Evolutionary conservation across 2,113 vertebrate genomes (phyloP).

Genomic region (Nibea coibor): DNA sequence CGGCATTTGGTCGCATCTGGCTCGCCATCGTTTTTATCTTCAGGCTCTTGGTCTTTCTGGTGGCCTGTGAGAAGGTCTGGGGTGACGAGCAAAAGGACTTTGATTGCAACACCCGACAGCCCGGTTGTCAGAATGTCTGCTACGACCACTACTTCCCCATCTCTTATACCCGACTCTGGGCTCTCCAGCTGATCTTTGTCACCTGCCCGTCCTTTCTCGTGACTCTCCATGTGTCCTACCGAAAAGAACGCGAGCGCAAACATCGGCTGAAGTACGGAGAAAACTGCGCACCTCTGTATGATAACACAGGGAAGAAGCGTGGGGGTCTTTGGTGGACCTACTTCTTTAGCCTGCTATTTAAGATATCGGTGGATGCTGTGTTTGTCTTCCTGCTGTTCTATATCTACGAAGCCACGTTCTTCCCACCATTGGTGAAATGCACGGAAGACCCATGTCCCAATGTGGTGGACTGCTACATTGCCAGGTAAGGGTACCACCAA

Average conservation of each 20-base stretch:
- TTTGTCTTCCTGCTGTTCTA: conserved; percentile 90
- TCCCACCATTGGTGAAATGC: conserved; percentile 89
- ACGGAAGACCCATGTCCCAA: conserved; percentile 87
- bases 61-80: conserved; percentile 91
- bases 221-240: conserved; percentile 91
- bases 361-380: conserved; percentile 83
- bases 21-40: conserved; percentile 94
- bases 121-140: conserved; percentile 92
- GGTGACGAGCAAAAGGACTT: conserved; percentile 92
- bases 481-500: conserved; percentile 51
- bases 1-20: conserved; percentile 92
- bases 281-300: conserved; percentile 68
- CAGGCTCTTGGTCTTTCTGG: conserved; percentile 91
- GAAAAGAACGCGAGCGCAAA: conserved; percentile 85
- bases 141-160: conserved; percentile 91
- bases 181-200: conserved; percentile 95
- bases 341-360: conserved; percentile 89
- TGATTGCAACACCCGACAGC: conserved; percentile 91
- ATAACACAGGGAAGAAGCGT: conserved; percentile 87
- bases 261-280: conserved; percentile 74
- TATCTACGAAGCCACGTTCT: conserved; percentile 87
- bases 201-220: conserved; percentile 93
- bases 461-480: conserved; percentile 92
- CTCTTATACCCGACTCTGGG: conserved; percentile 92
- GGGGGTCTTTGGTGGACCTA: conserved; percentile 97